A percentile compares a stretch with the other conserved stretches of the same genome.
Evolutionary conservation across 2,797 vertebrate species (phyloP).

Genomic region (Cynodonichthys magdalenae): DNA sequence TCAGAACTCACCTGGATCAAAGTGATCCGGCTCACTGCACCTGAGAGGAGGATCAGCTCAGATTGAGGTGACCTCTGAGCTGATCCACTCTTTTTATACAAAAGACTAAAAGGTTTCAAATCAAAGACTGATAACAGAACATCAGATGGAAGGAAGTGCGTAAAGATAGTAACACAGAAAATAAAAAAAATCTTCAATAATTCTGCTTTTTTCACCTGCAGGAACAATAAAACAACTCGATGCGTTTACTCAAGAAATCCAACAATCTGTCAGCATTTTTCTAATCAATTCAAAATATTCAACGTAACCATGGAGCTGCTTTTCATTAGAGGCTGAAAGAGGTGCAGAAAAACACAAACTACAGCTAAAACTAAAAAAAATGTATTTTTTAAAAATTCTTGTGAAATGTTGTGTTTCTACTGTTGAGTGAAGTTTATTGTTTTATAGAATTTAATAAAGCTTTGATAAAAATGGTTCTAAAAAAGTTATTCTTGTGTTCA

Average conservation of each 20-base stretch:
- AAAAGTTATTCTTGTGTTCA: too few species aligned
- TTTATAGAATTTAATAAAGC: too few species aligned
- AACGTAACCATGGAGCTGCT: slow-evolving; percentile 6
- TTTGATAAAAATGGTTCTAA: too few species aligned
- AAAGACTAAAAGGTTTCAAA: slow-evolving; percentile 17
- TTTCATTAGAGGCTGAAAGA: too few species aligned
- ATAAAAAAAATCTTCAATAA: slow-evolving; percentile 34
- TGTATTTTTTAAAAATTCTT: too few species aligned
- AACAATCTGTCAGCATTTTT: slow-evolving; percentile 40
- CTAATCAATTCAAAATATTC: slow-evolving; percentile 14
- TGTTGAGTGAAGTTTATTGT: too few species aligned
- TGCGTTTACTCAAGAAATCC: slow-evolving; percentile 62
- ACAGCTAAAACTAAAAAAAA: too few species aligned
- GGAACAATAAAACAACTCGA: slow-evolving; percentile 65
- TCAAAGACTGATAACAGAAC: slow-evolving; percentile 52
- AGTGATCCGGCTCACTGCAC: slow-evolving; percentile 16
- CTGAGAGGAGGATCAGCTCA: slow-evolving; percentile 18
- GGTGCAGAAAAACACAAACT: not conserved
- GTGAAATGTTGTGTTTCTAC: too few species aligned
- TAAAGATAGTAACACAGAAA: slow-evolving; percentile 51
- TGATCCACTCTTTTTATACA: slow-evolving; percentile 56
- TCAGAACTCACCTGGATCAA: too few species aligned
- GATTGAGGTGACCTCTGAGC: slow-evolving; percentile 7
- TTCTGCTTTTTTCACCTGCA: slow-evolving; percentile 29
- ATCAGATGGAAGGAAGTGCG: slow-evolving; percentile 69